Evolutionary conservation across 2,888 invertebrate species (phyloP).

Genomic region (Leptinotarsa juncta): DNA sequence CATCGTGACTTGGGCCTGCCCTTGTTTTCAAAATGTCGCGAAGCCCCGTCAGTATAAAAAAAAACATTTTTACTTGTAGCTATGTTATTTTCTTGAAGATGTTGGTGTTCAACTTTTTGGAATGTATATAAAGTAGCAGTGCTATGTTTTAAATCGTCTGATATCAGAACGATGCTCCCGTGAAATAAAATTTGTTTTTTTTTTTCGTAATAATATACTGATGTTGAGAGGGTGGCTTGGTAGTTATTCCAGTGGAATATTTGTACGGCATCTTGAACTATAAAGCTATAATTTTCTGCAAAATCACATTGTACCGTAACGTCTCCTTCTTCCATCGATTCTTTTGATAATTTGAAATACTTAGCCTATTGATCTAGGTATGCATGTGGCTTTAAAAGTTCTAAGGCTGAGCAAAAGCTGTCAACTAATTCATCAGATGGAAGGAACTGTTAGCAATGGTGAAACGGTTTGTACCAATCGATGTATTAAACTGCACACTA

Average conservation of each 20-base stretch:
- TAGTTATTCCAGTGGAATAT: neutral
- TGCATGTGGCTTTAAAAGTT: neutral
- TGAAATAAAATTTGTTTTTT: neutral
- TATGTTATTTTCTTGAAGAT: neutral
- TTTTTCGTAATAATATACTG: neutral
- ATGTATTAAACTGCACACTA: no score
- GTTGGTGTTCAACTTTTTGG: neutral
- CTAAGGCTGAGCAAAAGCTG: no score
- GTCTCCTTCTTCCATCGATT: neutral
- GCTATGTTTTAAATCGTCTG: neutral
- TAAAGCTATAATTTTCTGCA: neutral
- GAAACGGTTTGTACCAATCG: no score
- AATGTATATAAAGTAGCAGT: neutral
- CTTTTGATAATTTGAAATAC: neutral
- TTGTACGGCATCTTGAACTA: neutral
- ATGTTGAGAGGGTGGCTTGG: neutral
- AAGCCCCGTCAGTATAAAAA: neutral
- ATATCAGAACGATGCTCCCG: neutral
- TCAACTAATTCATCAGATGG: no score
- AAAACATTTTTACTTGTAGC: neutral
- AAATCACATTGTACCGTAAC: neutral
- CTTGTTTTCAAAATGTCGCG: neutral
- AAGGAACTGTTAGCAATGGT: no score
- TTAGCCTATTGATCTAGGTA: neutral
- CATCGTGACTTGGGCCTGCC: no score